Conservation (phyloP, 2,797 vertebrate species). For the Menidia menidia region DNA sequence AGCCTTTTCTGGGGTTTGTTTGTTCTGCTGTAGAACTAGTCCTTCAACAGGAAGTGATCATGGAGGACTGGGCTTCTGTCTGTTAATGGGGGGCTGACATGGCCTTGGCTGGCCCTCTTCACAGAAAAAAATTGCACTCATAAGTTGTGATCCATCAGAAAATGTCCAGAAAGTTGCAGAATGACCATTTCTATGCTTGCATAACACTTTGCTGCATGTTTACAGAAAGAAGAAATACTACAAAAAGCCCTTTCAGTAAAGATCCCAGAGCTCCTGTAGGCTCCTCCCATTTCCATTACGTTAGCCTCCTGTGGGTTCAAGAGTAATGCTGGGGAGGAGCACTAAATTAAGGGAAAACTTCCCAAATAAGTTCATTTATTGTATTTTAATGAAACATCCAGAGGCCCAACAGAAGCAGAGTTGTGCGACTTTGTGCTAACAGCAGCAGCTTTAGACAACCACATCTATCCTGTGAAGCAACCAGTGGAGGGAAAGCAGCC, state of each 20-base stretch:
- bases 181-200: background rate
- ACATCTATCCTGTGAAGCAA: no score
- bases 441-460: no score
- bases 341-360: no score
- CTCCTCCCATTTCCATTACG: background rate
- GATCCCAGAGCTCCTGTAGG: no score
- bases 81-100: background rate
- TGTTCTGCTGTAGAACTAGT: background rate
- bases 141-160: background rate
- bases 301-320: background rate
- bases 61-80: background rate
- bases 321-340: background rate
- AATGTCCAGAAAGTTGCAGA: background rate
- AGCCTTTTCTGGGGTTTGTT: background rate
- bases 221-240: background rate
- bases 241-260: background rate
- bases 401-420: background rate
- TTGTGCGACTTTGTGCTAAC: no score
- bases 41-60: background rate
- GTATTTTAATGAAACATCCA: background rate
- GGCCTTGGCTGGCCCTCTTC: background rate
- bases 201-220: background rate
- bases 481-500: no score
- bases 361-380: background rate
- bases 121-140: background rate